A percentile compares a stretch with the other conserved stretches of the same genome.
Conservation (phyloP, 1,140 invertebrate species). For the Drosophila ficusphila region DNA sequence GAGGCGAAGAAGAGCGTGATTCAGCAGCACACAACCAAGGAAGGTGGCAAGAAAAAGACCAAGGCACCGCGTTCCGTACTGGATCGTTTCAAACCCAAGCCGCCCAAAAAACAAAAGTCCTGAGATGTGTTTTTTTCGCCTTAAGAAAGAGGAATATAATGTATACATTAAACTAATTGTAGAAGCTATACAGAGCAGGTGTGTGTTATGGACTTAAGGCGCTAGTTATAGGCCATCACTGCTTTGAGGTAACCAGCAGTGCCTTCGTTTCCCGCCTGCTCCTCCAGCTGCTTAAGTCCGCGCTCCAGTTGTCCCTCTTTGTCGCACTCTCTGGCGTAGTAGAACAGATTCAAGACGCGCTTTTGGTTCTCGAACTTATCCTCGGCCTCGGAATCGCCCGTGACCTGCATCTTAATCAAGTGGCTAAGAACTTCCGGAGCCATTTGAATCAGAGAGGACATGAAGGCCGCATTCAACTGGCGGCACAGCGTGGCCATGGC, state of each 20-base stretch:
- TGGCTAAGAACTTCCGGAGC: constrained; percentile 38
- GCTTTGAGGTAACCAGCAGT: constrained; percentile 58
- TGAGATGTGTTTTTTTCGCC: neutral
- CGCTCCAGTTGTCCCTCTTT: constrained; percentile 17
- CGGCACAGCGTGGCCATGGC: constrained; percentile 73
- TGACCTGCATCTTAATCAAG: constrained; percentile 56
- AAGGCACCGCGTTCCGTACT: constrained; percentile 49
- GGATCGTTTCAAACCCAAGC: constrained; percentile 77
- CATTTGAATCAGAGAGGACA: constrained; percentile 31
- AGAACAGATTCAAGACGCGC: constrained; percentile 73
- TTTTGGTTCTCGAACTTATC: constrained; percentile 68
- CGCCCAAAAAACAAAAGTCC: constrained; percentile 43
- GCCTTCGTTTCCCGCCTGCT: neutral
- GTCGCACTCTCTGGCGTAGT: constrained; percentile 42
- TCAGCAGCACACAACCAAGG: constrained; percentile 6
- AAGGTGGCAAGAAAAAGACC: constrained; percentile 11
- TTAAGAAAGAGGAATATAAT: neutral
- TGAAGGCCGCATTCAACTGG: constrained; percentile 65
- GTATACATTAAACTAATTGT: constrained; percentile 23
- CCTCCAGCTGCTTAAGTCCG: constrained; percentile 10
- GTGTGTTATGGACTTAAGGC: neutral
- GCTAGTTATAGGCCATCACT: constrained; percentile 46
- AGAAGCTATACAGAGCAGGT: neutral
- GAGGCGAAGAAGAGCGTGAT: constrained; percentile 65
- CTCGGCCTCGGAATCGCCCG: constrained; percentile 21